Base-by-base conservation (phyloP, 1,140 invertebrate species). In the Formica selysi region DNA sequence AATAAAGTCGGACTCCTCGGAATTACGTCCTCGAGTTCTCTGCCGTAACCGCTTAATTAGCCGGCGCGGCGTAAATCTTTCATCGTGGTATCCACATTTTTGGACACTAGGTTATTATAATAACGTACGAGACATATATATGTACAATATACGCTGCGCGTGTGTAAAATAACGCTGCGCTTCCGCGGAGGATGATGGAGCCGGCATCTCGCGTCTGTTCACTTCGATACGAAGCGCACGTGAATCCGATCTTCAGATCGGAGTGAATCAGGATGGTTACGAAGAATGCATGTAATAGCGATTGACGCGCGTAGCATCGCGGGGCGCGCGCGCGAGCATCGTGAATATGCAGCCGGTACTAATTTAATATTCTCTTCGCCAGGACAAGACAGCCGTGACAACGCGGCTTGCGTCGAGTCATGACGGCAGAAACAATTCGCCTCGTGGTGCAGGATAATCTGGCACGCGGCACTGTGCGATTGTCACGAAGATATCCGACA, bases 351-450 rank as follows among this genome's bases (percentile, higher is more conserved):
- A 64, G 83, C 80, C 80, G 87, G 80, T 79, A 88, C 86, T 91
- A 89, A 92, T 92, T 92, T 89, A 91, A 91, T 91, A 91, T 91
- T 91, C 89, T 76, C 86, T 61, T 89, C 84, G 67, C 79, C 84
- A 62, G 61, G 54, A 80, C 61, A 76, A 73, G 91, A 91, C 85
- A 91, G 81, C 85, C 91, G 88, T 91, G 89, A 91, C 91, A 91
- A 91, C 84, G 87, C 26, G 64, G 83, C 83, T 76, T 90, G 84
- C 80, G 88, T 90, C 88, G 87, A 91, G 89, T 91, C 91, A 91
- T 86, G 90, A 91, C 89, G 89, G 89, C 86, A 91, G 88, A 91
- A 91, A 92, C 91, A 91, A 91, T 92, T 91, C 86, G 74, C 86
- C 84, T 64, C 79, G 44, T 68, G 85, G 80, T 65, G 81, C 79